Base-by-base conservation (phyloP, 2,113 vertebrate genomes). In the Megalops atlanticus region DNA sequence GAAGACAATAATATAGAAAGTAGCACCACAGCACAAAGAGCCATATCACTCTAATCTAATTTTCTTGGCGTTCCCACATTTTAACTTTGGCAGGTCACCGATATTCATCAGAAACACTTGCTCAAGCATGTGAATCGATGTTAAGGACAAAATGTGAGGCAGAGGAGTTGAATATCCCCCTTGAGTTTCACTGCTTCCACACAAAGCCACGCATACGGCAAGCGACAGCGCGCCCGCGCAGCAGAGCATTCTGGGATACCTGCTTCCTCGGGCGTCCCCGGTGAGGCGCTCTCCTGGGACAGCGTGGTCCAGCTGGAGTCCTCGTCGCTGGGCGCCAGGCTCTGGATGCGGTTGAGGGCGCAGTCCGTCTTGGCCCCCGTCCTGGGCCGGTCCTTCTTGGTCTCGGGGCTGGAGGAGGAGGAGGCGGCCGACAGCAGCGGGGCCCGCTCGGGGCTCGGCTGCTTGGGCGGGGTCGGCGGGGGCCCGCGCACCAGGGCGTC, bases 281-380 rank as follows among this genome's bases (percentile, higher is more conserved):
- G 94, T 0, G 97, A 97, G 38, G 97, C 96, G 0, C 96, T 97
- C 88, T 98, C 98, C 76, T 99, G 98, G 31, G 98, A 99, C 84
- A 99, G 87, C 0, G 98, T 99, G 1, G 98, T 99, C 98, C 98
- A 99, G 90, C 98, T 99, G 39, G 98, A 99, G 85, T 99, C 98
- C 87, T 99, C 98, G 33, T 99, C 98, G 0, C 95, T 96, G 0
- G 94, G 94, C 0, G 90, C 95, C 85, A 95, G 82, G 86, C 93
- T 97, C 91, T 94, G 96, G 92, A 90, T 97, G 86, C 90, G 93
- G 80, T 89, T 96, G 54, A 91, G 95, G 0, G 93, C 95, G 45
- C 94, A 97, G 21, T 96, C 96, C 27, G 96, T 97, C 89, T 94
- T 98, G 76, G 95, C 95, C 15, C 94, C 96, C 0, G 95, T 96